Conservation (phyloP, 2,797 vertebrate species). For the Macropodus opercularis region DNA sequence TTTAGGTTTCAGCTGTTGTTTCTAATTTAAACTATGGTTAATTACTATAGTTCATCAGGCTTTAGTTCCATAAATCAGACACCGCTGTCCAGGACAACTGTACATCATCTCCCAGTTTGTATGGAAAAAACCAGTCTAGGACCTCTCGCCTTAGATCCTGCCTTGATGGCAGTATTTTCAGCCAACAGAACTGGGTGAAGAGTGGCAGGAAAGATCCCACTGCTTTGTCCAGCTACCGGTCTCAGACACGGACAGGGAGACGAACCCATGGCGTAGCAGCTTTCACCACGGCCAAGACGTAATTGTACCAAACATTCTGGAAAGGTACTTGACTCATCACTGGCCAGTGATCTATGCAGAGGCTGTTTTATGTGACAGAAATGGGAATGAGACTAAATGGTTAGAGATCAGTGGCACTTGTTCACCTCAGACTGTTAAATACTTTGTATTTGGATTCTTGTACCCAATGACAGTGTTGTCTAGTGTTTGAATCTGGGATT, state of each 20-base stretch:
- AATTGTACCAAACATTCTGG: background rate
- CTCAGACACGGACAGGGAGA: slow-evolving; percentile 14
- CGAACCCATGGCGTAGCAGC: slow-evolving; percentile 3
- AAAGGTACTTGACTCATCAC: background rate
- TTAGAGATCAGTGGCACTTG: too few relatives aligned
- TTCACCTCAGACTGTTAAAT: too few relatives aligned
- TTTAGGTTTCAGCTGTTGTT: too few relatives aligned
- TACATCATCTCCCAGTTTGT: slow-evolving; percentile 11
- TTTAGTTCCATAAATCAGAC: too few relatives aligned
- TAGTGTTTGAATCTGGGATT: too few relatives aligned
- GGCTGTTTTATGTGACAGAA: too few relatives aligned
- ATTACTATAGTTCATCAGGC: too few relatives aligned
- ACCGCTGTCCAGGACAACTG: background rate
- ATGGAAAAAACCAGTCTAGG: slow-evolving; percentile 13
- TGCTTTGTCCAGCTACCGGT: slow-evolving; percentile 27
- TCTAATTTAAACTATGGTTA: too few relatives aligned
- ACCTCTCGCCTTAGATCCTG: slow-evolving; percentile 23
- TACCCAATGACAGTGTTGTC: too few relatives aligned
- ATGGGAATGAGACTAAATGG: too few relatives aligned
- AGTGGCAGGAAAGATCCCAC: slow-evolving; percentile 1
- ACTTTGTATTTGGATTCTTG: too few relatives aligned
- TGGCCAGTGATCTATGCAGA: background rate
- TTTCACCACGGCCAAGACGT: background rate
- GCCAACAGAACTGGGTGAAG: slow-evolving; percentile 33
- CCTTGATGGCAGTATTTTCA: slow-evolving; percentile 17